Evolutionary conservation across 2,797 vertebrate species (phyloP), one percentile per base, ranked within the genome.

Genomic region (Enteromius fasciolatus): DNA sequence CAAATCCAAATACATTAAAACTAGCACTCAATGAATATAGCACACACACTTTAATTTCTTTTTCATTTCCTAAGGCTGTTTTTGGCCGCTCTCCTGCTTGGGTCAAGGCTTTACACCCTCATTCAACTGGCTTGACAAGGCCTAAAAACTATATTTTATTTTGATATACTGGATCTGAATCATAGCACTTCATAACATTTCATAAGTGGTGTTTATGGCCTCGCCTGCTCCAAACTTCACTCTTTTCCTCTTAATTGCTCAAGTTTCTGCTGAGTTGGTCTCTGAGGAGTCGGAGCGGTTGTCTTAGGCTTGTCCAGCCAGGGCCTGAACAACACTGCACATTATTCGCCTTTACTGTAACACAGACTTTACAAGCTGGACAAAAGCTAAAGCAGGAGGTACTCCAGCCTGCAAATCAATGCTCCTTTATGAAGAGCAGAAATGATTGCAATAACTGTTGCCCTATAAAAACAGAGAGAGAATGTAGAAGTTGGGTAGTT

Each of bases 181-280:
- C 81, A 86, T 83, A 84, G 89, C 88, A 91, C 64, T 90, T 89
- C 78, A 74, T 90, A 78, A 83, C 11, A 83, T 88, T 90, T 92
- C 90, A 91, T 90, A 91, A 89, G 85, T 87, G 76, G 89, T 90
- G 90, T 93, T 92, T 91, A 92, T 90, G 86, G 85, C 77, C 67
- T 76, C 79, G 80, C 81, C 64, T 84, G 78, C 78, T 85, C 80
- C 81, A 79, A 86, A 86, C 61, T 72, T 83, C 84, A 67, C 74
- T 39, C 64, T 50, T 25, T 69, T 33, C 18, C 68, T 46, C 57
- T 48, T 76, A 79, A 81, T 78, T 76, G 57, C 46, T 72, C 25
- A 23, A n/a, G 12, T 73, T 78, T 57, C 41, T 83, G 82, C 70
- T 68, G 81, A 68, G 64, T 80, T 57, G 73, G 74, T 81, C 81